Base-by-base conservation (phyloP, 2,113 vertebrate species). In the Pitta sordida region DNA sequence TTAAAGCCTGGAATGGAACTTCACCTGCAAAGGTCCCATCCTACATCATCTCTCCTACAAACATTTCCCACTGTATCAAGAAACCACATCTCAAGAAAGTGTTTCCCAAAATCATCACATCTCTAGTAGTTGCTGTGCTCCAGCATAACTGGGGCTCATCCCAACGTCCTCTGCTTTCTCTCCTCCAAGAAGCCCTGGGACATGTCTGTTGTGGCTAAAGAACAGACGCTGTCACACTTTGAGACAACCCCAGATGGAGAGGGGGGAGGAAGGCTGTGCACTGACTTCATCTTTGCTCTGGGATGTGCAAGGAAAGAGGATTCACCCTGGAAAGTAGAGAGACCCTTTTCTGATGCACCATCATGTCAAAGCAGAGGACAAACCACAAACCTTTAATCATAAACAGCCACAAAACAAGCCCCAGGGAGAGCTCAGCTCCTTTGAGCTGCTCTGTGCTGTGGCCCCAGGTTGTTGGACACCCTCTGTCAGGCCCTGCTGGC, bases 381-480 rank as follows among this genome's bases (percentile, higher is more conserved):
- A 85, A 32, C 30, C 73, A 63, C 14, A 3, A 52, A 64, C 39
- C 1, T 59, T 68, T 70, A 80, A 59, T 34, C 27, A 14, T 2
- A 12, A 18, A 14, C 16, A 84, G 37, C 46, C 83, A 49, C 48
- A 32, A 5, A 34, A 55, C 18, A 58, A 48, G 27, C 6, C 15
- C 7, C 17, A 7, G 83, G 67, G 26, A 39, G 32, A 21, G 11
- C 43, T 69, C 63, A 73, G 27, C 44, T 73, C 69, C 64, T 73
- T 34, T 0, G 0, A 34, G 65, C 30, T 60, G 36, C 44, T 11
- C 59, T 1, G 0, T 21, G 34, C 59, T 1, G 0, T 21, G 34
- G 5, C 44, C 19, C 10, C 41, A 15, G 1, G 0, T 4, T 34
- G n/a, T 20, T 0, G 0, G 13, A 78, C 32, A 43, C 22, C 34